Evolutionary conservation across 2,113 vertebrate species (phyloP), one percentile per base, ranked within the genome.

Genomic region (Oreochromis niloticus): DNA sequence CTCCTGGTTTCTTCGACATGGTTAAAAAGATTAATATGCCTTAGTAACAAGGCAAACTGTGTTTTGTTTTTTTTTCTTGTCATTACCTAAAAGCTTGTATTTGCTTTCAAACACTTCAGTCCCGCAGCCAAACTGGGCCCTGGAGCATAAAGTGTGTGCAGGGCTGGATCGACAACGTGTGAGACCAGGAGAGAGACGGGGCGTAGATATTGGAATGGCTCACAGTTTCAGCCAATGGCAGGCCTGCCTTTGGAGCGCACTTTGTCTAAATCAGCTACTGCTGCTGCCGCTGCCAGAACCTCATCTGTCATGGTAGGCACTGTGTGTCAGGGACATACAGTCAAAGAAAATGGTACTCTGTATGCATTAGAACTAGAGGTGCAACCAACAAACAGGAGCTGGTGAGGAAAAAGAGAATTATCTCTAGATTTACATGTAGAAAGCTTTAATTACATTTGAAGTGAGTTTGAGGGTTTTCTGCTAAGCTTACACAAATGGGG

Each of bases 141-240:
- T 89, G 4, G 95, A 96, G 83, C 87, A 5, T 19, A n/a, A n/a
- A 2, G 80, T 94, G 59, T 55, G 73, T 14, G 17, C 41, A 6
- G 75, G 14, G 32, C 82, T 97, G 13, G 85, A 93, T 46, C 83
- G 56, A 22, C 87, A 93, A 7, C 97, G 97, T 48, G 89, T 91
- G 41, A 94, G 90, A 68, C 84, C 89, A 2, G 22, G 36, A 11
- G 92, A 94, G 22, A 92, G 87, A 24, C n/a, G 85, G 1, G 90
- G 90, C 6, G 81, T 98, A 34, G 96, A 98, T 50, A 22, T 97
- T 48, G 97, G 95, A 41, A 94, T 91, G 14, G 96, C 97, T 57
- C 98, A 99, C 82, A 27, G 94, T 87, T 96, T 98, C 85, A 98
- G 97, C 95, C 98, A 99, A 87, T 99, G 99, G 99, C 98, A 99